phyloP scores from a whole-genome alignment of 1,140 invertebrate species.

The Neodiprion virginianus region DNA sequence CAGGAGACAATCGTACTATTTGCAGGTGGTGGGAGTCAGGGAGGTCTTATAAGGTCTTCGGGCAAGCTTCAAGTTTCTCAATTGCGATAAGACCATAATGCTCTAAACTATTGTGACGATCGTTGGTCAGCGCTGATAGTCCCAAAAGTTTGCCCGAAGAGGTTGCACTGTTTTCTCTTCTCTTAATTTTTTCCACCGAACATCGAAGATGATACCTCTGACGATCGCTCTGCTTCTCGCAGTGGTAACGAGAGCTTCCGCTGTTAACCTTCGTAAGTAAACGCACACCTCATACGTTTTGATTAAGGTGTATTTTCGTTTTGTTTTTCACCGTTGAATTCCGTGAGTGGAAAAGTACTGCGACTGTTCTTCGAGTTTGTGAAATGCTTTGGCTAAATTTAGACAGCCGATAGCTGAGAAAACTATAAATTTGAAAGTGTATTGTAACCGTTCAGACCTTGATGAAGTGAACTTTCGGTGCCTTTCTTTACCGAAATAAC shows the following conservation, averaged over 20 bases:
- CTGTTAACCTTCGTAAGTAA: slow-evolving; percentile 48
- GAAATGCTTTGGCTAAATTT: not conserved
- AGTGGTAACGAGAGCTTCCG: not conserved
- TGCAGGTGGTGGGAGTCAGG: slow-evolving; percentile 17
- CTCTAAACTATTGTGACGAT: slow-evolving; percentile 29
- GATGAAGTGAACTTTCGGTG: no score
- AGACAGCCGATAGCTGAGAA: not conserved
- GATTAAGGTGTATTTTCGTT: slow-evolving; percentile 12
- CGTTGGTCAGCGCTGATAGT: not conserved
- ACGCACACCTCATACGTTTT: slow-evolving; percentile 3
- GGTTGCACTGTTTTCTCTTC: not conserved
- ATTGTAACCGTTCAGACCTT: no score
- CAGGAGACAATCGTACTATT: slow-evolving; percentile 10
- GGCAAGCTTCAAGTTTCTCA: slow-evolving; percentile 34
- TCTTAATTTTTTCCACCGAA: not conserved
- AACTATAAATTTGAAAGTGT: no score
- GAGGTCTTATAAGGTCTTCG: slow-evolving; percentile 43
- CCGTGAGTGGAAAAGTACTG: not conserved
- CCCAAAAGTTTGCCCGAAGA: not conserved
- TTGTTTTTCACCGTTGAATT: not conserved
- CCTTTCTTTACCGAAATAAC: not conserved
- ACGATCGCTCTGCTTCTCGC: not conserved
- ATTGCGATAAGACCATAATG: slow-evolving; percentile 36
- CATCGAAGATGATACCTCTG: not conserved
- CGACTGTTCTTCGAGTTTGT: slow-evolving; percentile 22